These are phyloP conservation scores for Cyclopterus lumpus DNA, from an alignment of 2,797 vertebrate species.

Conservation along the genomic window DNA sequence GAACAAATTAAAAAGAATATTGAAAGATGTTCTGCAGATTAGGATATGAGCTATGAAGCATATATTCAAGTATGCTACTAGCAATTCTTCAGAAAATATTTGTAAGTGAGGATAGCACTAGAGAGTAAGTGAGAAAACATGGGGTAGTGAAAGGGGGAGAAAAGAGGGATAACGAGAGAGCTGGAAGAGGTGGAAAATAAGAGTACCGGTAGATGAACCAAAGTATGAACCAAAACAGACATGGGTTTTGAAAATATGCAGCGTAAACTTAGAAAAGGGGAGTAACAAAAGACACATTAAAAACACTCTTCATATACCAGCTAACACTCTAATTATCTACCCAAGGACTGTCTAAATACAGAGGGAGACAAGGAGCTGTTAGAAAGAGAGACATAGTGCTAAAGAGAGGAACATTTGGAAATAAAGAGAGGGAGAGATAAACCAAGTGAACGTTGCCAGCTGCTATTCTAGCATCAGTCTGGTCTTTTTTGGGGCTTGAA, in stretches of 20 bases:
- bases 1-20: slow-evolving; percentile 22
- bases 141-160: not conserved
- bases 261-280: slow-evolving; percentile 60
- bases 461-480: slow-evolving; percentile 57
- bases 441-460: slow-evolving; percentile 42
- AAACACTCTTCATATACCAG: slow-evolving; percentile 57
- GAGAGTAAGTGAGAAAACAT: slow-evolving; percentile 20
- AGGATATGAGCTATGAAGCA: not conserved
- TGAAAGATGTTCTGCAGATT: slow-evolving; percentile 24
- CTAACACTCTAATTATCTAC: slow-evolving; percentile 71
- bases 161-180: slow-evolving; percentile 16
- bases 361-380: slow-evolving; percentile 16
- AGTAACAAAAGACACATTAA: slow-evolving; percentile 59
- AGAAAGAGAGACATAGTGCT: slow-evolving; percentile 24
- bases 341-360: slow-evolving; percentile 54
- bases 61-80: slow-evolving; percentile 11
- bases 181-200: slow-evolving; percentile 32
- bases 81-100: slow-evolving; percentile 35
- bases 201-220: too few relatives aligned
- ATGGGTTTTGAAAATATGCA: slow-evolving; percentile 55
- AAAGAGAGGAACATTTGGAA: slow-evolving; percentile 28
- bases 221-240: slow-evolving; percentile 39
- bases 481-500: slow-evolving; percentile 49
- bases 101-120: slow-evolving; percentile 32
- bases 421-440: slow-evolving; percentile 35